Evolutionary conservation across 1,140 invertebrate genomes (phyloP), one percentile per base, ranked within the genome.

Genomic region (Hirudo medicinalis): DNA sequence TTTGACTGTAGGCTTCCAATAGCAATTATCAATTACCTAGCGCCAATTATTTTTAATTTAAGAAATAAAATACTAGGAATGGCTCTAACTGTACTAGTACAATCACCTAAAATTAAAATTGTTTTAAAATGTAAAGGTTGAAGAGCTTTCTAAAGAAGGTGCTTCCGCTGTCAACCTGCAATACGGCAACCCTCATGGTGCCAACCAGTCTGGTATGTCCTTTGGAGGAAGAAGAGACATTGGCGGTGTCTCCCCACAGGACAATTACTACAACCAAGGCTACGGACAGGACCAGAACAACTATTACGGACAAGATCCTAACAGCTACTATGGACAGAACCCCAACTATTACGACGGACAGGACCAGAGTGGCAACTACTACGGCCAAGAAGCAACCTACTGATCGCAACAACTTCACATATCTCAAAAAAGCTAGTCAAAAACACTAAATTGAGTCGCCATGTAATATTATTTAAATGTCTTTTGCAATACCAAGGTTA

Each of bases 171-270:
- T 74, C 71, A 69, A 66, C 20, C 67, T 74, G 20, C 73, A 74
- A 63, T 73, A 73, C 60, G 73, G 73, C 17, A 60, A 54, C 20
- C 70, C 70, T 0, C 20, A 72, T 6, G 71, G 57, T 19, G 73
- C 73, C 40, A 73, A 72, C 77, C 91, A 94, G 82, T 91, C 89
- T 77, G 91, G 91, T 43, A 91, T 93, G 76, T 92, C 90, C 80
- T 92, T 94, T 77, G 91, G 91, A 75, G 92, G 93, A 83, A 92
- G 91, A 75, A 85, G 91, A 82, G 91, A 94, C 83, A 93, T 94
- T 67, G 53, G 32, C 22, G 73, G 71, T 32, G 22, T 25, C 19
- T 63, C 57, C 11, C 57, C 22, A 32, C 57, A 22, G 20, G 22
- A 63, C 22, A 22, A 63, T n/a, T 22, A 63, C 57, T 63, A 22